These are phyloP conservation scores for Nannoperca obscura DNA, from an alignment of 2,797 vertebrate species.

Conservation along the genomic window DNA sequence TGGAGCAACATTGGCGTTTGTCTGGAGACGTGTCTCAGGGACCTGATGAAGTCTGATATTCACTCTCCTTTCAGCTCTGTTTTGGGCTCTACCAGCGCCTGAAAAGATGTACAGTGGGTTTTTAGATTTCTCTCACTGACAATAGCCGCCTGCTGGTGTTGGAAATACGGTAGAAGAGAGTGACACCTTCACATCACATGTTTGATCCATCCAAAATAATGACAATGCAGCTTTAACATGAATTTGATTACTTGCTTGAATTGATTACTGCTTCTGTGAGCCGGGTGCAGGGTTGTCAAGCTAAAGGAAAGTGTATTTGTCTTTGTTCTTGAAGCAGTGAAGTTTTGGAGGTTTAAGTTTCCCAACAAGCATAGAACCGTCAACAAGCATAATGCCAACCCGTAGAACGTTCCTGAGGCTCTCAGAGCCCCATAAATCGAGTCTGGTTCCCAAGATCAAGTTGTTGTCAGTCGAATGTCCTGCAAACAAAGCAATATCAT, in stretches of 20 bases:
- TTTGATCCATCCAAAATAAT: background rate
- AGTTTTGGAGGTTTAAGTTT: background rate
- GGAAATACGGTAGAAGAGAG: no score
- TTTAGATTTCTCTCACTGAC: no score
- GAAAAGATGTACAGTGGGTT: background rate
- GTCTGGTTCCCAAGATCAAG: slow-evolving; percentile 5
- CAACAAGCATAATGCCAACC: background rate
- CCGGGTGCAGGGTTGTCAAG: background rate
- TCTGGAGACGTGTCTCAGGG: background rate
- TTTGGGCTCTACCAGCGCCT: no score
- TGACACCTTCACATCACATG: background rate
- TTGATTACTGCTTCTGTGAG: no score
- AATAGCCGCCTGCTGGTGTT: no score
- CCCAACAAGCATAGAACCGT: no score
- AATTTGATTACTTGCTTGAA: background rate
- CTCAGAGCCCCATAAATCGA: background rate
- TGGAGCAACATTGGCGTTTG: background rate
- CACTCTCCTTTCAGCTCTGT: background rate
- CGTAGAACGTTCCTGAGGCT: background rate
- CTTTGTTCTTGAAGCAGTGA: background rate
- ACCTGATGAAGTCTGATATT: background rate
- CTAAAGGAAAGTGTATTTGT: background rate
- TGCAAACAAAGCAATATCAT: slow-evolving; percentile 4
- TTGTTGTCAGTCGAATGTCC: background rate
- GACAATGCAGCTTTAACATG: background rate